Conservation (phyloP, 2,113 vertebrate species). For the Indicator indicator region DNA sequence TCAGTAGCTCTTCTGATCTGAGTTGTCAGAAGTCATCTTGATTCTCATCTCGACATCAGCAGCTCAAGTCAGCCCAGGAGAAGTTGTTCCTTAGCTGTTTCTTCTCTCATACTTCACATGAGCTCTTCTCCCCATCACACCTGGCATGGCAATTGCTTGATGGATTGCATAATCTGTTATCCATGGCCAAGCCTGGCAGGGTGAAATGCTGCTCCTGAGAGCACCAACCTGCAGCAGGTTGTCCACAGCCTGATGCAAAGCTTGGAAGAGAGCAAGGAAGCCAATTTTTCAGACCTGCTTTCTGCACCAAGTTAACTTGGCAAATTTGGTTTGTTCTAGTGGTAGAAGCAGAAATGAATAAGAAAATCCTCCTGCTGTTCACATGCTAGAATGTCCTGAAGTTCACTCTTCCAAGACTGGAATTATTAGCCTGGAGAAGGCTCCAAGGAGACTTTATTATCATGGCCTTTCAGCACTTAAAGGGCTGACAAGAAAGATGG, state of each 20-base stretch:
- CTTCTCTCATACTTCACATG: accelerated
- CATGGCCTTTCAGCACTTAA: neutral
- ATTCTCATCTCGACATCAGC: neutral
- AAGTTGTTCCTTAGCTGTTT: neutral
- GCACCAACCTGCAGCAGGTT: accelerated
- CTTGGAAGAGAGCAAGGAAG: neutral
- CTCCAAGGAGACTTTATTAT: neutral
- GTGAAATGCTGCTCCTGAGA: neutral
- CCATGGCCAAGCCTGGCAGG: neutral
- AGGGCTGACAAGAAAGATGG: neutral
- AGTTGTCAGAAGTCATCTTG: neutral
- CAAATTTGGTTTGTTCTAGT: neutral
- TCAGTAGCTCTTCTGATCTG: neutral
- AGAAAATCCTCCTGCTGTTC: neutral
- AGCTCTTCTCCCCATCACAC: accelerated
- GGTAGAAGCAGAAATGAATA: neutral
- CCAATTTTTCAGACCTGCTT: neutral
- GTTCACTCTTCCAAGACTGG: neutral
- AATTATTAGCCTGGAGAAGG: neutral
- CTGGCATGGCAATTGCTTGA: neutral
- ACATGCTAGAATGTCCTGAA: neutral
- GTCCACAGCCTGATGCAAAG: neutral
- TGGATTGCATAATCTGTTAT: accelerated
- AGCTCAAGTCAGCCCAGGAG: neutral
- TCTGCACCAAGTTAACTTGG: neutral